Conservation (phyloP, 2,888 invertebrate genomes). For the Synergus itoensis region DNA sequence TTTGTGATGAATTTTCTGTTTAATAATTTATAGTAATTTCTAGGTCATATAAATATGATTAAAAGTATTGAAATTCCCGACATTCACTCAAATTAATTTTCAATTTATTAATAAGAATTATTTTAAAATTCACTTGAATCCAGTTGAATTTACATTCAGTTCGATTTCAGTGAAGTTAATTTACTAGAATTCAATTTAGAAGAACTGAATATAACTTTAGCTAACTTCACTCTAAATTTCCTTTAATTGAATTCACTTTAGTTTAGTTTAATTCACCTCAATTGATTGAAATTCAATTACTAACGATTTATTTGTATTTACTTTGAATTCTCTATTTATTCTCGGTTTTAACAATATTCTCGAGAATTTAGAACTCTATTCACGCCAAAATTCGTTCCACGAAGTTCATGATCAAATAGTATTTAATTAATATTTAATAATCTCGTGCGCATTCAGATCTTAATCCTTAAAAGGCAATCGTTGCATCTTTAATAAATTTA, state of each 20-base stretch:
- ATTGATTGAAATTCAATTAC: not conserved
- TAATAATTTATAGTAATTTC: not conserved
- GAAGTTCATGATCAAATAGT: conserved; percentile 33
- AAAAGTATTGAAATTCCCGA: not conserved
- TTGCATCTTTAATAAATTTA: not conserved
- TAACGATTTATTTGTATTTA: not conserved
- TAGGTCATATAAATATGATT: not conserved
- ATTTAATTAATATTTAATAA: conserved; percentile 1
- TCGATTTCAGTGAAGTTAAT: not conserved
- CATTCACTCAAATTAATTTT: no score
- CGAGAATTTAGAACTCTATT: not conserved
- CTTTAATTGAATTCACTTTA: not conserved
- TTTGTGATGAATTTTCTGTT: not conserved
- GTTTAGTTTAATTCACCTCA: not conserved
- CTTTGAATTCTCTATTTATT: not conserved
- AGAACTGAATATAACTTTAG: not conserved
- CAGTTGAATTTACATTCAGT: not conserved
- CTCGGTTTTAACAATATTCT: not conserved
- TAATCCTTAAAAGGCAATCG: not conserved
- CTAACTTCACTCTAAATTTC: not conserved
- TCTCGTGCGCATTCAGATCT: not conserved
- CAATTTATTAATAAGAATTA: not conserved
- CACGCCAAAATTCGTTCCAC: conserved; percentile 28
- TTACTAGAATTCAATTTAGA: not conserved
- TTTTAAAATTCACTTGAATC: not conserved